Evolutionary conservation across 2,113 vertebrate species (phyloP).

Genomic region (Sterrhoptilus dennistouni): DNA sequence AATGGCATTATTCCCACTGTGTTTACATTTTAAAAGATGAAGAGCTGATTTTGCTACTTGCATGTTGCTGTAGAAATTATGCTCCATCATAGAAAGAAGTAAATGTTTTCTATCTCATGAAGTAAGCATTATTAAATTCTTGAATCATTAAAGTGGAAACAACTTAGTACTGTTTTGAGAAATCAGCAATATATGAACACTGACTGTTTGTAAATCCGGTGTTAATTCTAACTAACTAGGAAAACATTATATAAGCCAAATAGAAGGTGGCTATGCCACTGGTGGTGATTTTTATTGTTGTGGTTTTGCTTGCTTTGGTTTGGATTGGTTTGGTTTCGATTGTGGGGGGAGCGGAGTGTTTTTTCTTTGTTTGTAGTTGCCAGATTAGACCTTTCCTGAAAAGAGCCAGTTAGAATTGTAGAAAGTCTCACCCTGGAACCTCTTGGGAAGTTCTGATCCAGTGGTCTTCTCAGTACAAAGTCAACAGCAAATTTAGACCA

Average conservation of each 20-base stretch:
- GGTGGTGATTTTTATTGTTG: neutral
- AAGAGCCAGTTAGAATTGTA: neutral
- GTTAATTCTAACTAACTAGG: neutral
- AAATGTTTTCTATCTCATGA: neutral
- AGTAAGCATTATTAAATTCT: neutral
- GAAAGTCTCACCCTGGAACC: neutral
- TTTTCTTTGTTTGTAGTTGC: neutral
- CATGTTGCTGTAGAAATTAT: neutral
- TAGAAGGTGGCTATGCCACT: neutral
- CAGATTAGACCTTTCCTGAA: neutral
- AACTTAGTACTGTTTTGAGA: neutral
- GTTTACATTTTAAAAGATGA: neutral
- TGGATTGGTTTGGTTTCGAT: neutral
- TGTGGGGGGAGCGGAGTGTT: rapidly evolving
- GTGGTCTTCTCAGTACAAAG: neutral
- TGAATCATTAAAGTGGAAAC: neutral
- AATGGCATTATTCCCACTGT: neutral
- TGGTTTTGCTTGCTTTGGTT: neutral
- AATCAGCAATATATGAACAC: neutral
- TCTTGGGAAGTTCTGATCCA: neutral
- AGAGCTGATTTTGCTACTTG: neutral
- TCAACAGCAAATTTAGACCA: neutral
- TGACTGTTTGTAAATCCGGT: neutral
- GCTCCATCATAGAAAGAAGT: neutral
- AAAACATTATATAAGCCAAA: neutral